A percentile compares a stretch with the other conserved stretches of the same genome.
These are phyloP conservation scores for Drosophila setosimentum DNA, from an alignment of 2,888 invertebrate species.

Conservation along the genomic window DNA sequence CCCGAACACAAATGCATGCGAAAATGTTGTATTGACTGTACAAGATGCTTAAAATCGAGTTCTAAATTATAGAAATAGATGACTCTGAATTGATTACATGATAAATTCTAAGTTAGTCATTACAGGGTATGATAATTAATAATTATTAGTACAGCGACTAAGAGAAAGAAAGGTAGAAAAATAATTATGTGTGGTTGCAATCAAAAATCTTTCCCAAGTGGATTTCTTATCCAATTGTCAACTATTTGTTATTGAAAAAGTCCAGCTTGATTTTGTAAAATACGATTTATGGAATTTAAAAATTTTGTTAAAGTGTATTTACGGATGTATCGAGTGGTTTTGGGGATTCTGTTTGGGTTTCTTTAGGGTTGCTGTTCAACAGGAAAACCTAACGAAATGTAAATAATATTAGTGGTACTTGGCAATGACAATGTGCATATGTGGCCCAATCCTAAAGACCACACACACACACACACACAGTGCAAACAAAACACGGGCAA, in stretches of 20 bases:
- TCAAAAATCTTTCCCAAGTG: not conserved
- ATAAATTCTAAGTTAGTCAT: not conserved
- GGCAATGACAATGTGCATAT: slow-evolving; percentile 80
- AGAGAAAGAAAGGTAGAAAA: not conserved
- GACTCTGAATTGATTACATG: not conserved
- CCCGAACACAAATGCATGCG: not conserved
- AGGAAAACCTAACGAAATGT: slow-evolving; percentile 76
- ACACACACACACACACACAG: slow-evolving; percentile 44
- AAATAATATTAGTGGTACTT: slow-evolving; percentile 80
- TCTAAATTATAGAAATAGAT: not conserved
- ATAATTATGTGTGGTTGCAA: not conserved
- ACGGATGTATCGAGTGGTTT: slow-evolving; percentile 40
- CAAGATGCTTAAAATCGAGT: not conserved
- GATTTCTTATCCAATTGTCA: not conserved
- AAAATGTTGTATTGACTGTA: not conserved
- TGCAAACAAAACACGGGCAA: slow-evolving; percentile 64
- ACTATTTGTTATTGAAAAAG: not conserved
- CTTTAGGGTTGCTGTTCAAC: slow-evolving; percentile 5
- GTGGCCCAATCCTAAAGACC: slow-evolving; percentile 67
- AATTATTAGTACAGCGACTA: not conserved
- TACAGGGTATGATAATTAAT: not conserved
- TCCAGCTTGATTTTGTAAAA: not conserved
- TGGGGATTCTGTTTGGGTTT: slow-evolving; percentile 11
- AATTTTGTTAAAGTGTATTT: not conserved
- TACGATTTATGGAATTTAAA: not conserved